Conservation (phyloP, 2,888 invertebrate genomes). For the Panzeria rudis region DNA sequence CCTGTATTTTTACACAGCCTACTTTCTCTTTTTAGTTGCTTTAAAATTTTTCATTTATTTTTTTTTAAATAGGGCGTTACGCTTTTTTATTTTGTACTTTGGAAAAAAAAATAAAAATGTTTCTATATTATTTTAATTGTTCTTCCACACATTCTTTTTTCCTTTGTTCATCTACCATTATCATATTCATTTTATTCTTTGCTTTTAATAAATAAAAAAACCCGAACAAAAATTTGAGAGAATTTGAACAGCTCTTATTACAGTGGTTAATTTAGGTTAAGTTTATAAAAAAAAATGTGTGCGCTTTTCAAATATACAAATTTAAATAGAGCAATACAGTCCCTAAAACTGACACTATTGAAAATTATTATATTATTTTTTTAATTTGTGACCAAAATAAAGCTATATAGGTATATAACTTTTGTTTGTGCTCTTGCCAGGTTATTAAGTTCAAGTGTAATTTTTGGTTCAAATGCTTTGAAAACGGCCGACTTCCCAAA, state of each 20-base stretch:
- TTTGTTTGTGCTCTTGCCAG: too few species aligned
- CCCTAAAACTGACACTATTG: too few species aligned
- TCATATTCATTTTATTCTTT: slow-evolving; percentile 18
- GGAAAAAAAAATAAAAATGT: slow-evolving; percentile 11
- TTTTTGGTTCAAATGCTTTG: too few species aligned
- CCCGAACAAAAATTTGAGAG: slow-evolving; percentile 20
- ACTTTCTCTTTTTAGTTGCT: slow-evolving; percentile 61
- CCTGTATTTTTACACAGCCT: slow-evolving; percentile 42
- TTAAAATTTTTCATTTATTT: background rate
- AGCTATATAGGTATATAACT: too few species aligned
- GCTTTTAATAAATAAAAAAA: background rate
- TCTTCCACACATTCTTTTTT: slow-evolving; percentile 47
- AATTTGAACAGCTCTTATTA: slow-evolving; percentile 16
- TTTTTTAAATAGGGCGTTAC: slow-evolving; percentile 50
- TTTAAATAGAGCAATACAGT: too few species aligned
- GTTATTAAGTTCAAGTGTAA: too few species aligned
- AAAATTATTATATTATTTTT: too few species aligned
- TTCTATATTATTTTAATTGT: slow-evolving; percentile 28
- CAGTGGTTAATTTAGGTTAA: slow-evolving; percentile 56
- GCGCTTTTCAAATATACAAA: background rate
- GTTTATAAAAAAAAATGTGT: slow-evolving; percentile 39
- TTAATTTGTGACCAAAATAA: too few species aligned
- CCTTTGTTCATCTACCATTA: slow-evolving; percentile 53
- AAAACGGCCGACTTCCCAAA: too few species aligned
- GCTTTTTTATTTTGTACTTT: slow-evolving; percentile 31